phyloP scores from a whole-genome alignment of 64 coral and sea anemone species.

The Montipora efflorescens region DNA sequence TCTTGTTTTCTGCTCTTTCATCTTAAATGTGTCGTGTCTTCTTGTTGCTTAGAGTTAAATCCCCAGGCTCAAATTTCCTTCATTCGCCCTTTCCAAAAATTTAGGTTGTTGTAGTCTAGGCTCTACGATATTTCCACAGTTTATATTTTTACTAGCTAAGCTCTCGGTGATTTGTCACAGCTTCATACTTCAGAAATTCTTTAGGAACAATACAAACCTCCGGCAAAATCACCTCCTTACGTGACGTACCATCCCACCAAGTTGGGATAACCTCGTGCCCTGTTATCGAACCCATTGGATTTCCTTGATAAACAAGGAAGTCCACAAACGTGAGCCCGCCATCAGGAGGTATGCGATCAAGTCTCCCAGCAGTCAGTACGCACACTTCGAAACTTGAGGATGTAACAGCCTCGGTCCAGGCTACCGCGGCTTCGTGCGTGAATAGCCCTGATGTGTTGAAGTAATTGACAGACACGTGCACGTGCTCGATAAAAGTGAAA shows the following conservation, averaged over 20 bases:
- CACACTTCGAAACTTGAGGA: slow-evolving; percentile 56
- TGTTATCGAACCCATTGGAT: slow-evolving; percentile 59
- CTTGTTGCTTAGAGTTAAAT: no score
- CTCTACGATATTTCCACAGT: no score
- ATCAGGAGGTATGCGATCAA: slow-evolving; percentile 73
- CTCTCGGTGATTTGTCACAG: neutral
- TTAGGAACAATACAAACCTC: neutral
- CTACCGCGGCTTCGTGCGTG: slow-evolving; percentile 85
- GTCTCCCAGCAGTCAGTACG: slow-evolving; percentile 74
- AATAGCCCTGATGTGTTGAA: slow-evolving; percentile 64
- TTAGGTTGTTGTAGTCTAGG: no score
- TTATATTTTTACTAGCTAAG: no score
- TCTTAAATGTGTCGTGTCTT: no score
- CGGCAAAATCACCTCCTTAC: slow-evolving; percentile 54
- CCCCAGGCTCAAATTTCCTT: no score
- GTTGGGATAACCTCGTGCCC: slow-evolving; percentile 34
- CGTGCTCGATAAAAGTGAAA: slow-evolving; percentile 65
- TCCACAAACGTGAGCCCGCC: slow-evolving; percentile 71
- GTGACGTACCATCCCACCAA: slow-evolving; percentile 82
- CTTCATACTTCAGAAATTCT: neutral
- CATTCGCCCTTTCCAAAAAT: no score
- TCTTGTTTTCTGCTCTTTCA: no score
- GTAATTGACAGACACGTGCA: slow-evolving; percentile 65
- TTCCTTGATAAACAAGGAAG: slow-evolving; percentile 77
- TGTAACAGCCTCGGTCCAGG: slow-evolving; percentile 80